Conservation (phyloP, 2,113 vertebrate genomes). For the Poeciliopsis prolifica region DNA sequence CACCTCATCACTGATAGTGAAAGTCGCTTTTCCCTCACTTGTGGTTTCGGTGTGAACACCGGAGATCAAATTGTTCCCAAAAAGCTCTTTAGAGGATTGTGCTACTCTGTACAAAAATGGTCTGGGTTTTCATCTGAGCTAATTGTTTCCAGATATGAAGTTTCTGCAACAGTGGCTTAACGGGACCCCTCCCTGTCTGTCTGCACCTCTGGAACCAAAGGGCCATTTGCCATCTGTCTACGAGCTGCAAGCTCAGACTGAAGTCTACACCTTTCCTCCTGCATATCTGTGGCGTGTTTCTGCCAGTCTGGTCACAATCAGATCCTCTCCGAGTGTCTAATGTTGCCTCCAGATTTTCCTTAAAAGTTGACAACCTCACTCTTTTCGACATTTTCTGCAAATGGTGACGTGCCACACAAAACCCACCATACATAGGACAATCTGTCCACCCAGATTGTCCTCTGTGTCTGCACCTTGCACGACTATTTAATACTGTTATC, state of each 20-base stretch:
- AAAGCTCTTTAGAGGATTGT: slow-evolving; percentile 32
- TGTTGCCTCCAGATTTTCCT: background rate
- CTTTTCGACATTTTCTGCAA: background rate
- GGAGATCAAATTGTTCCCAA: slow-evolving; percentile 31
- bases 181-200: slow-evolving; percentile 73
- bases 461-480: too few relatives aligned
- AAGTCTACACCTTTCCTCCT: slow-evolving; percentile 43
- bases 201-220: slow-evolving; percentile 64
- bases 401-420: background rate
- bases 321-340: slow-evolving; percentile 8
- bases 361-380: background rate
- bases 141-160: slow-evolving; percentile 76
- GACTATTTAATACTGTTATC: background rate
- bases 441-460: background rate
- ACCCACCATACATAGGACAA: background rate
- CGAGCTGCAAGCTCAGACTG: slow-evolving; percentile 64
- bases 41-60: slow-evolving; percentile 18
- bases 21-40: background rate
- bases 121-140: slow-evolving; percentile 54
- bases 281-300: slow-evolving; percentile 23
- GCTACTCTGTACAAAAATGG: slow-evolving; percentile 40
- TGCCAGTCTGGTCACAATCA: slow-evolving; percentile 42
- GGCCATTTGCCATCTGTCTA: slow-evolving; percentile 57
- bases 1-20: background rate
- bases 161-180: slow-evolving; percentile 61